A percentile compares a stretch with the other conserved stretches of the same genome.
Evolutionary conservation across 2,797 vertebrate species (phyloP).

Genomic region (Sebastiscus tertius): DNA sequence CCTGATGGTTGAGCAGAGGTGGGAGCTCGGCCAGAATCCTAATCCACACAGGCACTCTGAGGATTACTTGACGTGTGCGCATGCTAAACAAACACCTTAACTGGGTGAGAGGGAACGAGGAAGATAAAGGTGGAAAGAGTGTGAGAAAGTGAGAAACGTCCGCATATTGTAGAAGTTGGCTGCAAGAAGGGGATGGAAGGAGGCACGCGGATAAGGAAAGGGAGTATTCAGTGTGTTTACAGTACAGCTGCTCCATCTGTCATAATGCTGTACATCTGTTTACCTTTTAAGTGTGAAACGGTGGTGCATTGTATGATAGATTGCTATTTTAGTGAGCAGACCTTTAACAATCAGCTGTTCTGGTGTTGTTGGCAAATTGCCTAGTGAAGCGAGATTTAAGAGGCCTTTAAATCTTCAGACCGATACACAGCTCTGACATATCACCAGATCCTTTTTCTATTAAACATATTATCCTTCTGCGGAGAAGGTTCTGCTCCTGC

Average conservation of each 20-base stretch:
- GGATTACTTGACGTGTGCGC: slow-evolving; percentile 61
- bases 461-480: not conserved
- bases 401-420: slow-evolving; percentile 15
- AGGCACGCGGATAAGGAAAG: not conserved
- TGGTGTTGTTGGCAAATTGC: not conserved
- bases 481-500: not conserved
- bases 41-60: slow-evolving; percentile 65
- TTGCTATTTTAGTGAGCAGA: slow-evolving; percentile 1
- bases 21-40: slow-evolving; percentile 54
- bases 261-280: slow-evolving; percentile 21
- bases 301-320: not conserved
- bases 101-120: slow-evolving; percentile 44
- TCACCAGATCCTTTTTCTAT: not conserved
- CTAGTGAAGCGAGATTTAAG: not conserved
- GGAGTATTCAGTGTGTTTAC: slow-evolving; percentile 38
- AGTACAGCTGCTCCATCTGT: slow-evolving; percentile 22
- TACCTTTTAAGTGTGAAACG: not conserved
- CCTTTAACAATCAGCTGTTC: not conserved
- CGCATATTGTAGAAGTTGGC: not conserved
- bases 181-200: not conserved
- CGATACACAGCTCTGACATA: slow-evolving; percentile 7
- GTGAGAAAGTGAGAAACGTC: not conserved
- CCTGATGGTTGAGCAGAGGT: slow-evolving; percentile 29
- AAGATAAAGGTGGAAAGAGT: not conserved
- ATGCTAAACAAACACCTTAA: slow-evolving; percentile 62